Conservation (phyloP, 2,797 vertebrate species). For the Psittacula echo region DNA sequence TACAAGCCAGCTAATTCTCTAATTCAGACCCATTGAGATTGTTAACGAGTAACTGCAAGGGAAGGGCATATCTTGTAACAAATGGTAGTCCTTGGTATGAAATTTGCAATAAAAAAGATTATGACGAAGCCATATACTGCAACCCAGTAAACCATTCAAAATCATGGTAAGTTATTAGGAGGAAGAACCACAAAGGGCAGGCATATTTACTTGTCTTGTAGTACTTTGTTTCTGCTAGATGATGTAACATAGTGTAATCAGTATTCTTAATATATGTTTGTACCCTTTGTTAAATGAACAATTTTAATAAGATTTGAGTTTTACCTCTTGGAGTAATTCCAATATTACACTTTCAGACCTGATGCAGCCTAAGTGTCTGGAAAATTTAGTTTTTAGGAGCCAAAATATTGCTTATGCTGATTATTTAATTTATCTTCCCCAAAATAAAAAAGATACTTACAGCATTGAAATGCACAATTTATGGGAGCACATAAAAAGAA, state of each 20-base stretch:
- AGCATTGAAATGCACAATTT: constrained; percentile 36
- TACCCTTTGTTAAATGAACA: background rate
- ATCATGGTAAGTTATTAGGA: background rate
- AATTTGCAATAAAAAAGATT: background rate
- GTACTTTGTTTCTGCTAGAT: background rate
- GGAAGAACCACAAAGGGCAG: background rate
- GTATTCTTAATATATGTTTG: background rate
- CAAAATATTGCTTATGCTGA: constrained; percentile 42
- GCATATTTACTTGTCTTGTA: background rate
- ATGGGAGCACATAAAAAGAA: constrained; percentile 33
- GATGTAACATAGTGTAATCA: background rate
- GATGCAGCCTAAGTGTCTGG: background rate
- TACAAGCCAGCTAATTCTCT: background rate
- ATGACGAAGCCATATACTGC: background rate
- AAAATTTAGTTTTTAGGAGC: constrained; percentile 19
- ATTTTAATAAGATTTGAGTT: background rate
- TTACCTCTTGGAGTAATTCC: background rate
- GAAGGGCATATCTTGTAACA: background rate
- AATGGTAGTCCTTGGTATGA: background rate
- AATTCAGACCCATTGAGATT: background rate
- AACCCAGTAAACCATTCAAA: background rate
- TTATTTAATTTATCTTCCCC: background rate
- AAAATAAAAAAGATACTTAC: constrained; percentile 33
- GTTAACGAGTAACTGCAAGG: background rate
- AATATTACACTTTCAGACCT: background rate